A percentile compares a stretch with the other conserved stretches of the same genome.
These are phyloP conservation scores for Vulpes ferrilata DNA, from an alignment of 2,113 vertebrate genomes.

Conservation along the genomic window DNA sequence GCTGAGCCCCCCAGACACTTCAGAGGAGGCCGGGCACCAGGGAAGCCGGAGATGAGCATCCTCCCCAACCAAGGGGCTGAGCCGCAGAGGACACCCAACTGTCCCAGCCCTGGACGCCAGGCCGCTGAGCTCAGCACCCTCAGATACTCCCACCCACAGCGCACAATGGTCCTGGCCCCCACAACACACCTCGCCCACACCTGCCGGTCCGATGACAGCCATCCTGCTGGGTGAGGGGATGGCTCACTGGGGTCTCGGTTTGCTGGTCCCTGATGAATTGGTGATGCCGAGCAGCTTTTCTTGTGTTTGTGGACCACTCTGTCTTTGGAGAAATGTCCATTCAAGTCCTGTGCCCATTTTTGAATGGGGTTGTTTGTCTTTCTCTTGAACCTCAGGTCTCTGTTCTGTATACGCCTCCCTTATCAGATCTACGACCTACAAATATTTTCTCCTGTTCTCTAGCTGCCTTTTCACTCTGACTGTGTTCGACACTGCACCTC, in stretches of 20 bases:
- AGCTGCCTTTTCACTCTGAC: neutral
- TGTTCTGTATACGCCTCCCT: too few species aligned
- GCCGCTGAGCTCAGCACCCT: neutral
- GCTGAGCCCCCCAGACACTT: neutral
- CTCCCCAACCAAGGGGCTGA: neutral
- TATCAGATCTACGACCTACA: neutral
- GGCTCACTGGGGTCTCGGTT: neutral
- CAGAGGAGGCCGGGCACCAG: neutral
- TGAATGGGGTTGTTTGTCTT: neutral
- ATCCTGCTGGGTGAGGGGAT: neutral
- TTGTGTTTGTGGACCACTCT: neutral
- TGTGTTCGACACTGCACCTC: accelerated
- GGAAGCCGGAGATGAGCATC: neutral
- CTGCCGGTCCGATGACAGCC: neutral
- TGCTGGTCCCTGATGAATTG: accelerated
- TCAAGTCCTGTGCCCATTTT: neutral
- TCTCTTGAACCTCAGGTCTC: neutral
- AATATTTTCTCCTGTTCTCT: accelerated
- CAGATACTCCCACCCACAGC: accelerated
- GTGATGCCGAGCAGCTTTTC: neutral
- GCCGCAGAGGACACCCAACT: neutral
- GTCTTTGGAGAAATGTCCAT: neutral
- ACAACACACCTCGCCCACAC: neutral
- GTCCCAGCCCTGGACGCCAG: neutral
- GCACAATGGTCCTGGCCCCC: neutral